These are phyloP conservation scores for Malaclemys terrapin DNA, from an alignment of 2,113 vertebrate genomes.

Conservation along the genomic window DNA sequence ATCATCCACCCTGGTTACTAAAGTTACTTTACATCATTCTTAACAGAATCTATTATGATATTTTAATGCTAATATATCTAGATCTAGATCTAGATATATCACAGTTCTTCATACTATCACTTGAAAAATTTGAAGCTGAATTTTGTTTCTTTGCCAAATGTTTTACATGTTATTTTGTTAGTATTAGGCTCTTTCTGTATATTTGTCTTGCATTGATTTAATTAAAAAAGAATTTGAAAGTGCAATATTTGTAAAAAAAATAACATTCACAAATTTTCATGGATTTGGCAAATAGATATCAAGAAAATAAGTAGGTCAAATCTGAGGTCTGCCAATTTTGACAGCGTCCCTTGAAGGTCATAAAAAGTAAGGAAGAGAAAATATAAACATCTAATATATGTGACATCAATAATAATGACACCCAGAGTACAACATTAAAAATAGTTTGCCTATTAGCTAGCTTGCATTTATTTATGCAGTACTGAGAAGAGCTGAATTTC, in stretches of 20 bases:
- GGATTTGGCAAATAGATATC: background rate
- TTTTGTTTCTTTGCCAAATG: background rate
- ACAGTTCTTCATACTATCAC: background rate
- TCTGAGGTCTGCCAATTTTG: background rate
- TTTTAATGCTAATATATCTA: background rate
- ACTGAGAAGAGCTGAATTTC: constrained; percentile 69
- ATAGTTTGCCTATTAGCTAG: constrained; percentile 54
- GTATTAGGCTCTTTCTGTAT: background rate
- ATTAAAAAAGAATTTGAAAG: background rate
- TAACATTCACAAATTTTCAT: background rate
- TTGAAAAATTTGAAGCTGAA: background rate
- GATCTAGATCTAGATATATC: background rate
- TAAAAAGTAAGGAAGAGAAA: constrained; percentile 7
- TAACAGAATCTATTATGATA: background rate
- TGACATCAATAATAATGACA: constrained; percentile 13
- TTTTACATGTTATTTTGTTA: background rate
- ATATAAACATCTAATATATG: background rate
- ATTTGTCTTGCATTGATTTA: background rate
- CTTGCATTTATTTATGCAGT: constrained; percentile 75
- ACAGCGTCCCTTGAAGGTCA: background rate
- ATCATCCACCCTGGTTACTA: background rate
- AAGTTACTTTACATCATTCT: background rate
- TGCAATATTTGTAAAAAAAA: background rate
- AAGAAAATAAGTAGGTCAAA: background rate
- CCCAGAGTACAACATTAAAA: constrained; percentile 56